These are phyloP conservation scores for Danio albolineatus DNA, from an alignment of 2,797 vertebrate species.

Conservation along the genomic window DNA sequence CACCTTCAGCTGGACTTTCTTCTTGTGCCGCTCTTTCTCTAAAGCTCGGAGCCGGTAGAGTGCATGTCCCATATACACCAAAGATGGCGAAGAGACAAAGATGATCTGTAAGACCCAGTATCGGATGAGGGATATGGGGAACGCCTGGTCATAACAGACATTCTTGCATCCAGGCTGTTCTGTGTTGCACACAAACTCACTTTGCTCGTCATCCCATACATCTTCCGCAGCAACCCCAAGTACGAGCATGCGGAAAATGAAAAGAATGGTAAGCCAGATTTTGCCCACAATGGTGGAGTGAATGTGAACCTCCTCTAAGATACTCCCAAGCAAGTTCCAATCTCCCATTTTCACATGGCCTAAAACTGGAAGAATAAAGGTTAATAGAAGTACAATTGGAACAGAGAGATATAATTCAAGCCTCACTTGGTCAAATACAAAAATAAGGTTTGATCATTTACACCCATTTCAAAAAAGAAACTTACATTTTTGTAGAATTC, in stretches of 20 bases:
- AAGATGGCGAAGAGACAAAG: conserved; percentile 93
- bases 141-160: conserved; percentile 93
- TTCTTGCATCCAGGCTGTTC: conserved; percentile 95
- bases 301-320: conserved; percentile 95
- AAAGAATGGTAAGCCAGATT: conserved; percentile 97
- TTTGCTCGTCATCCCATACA: conserved; percentile 95
- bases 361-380: conserved; percentile 56
- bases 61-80: conserved; percentile 95
- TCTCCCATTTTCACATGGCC: conserved; percentile 91
- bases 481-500: conserved; percentile 66
- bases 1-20: conserved; percentile 84
- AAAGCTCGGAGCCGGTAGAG: conserved; percentile 89
- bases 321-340: conserved; percentile 92
- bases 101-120: conserved; percentile 97
- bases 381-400: background rate
- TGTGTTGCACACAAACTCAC: conserved; percentile 93
- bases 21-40: conserved; percentile 89
- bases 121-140: conserved; percentile 93
- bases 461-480: background rate
- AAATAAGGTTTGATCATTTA: background rate
- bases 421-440: background rate
- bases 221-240: conserved; percentile 93
- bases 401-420: background rate
- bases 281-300: conserved; percentile 95
- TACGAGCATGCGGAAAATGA: conserved; percentile 95